phyloP scores from a whole-genome alignment of 2,113 vertebrate species.

The Chunga burmeisteri region DNA sequence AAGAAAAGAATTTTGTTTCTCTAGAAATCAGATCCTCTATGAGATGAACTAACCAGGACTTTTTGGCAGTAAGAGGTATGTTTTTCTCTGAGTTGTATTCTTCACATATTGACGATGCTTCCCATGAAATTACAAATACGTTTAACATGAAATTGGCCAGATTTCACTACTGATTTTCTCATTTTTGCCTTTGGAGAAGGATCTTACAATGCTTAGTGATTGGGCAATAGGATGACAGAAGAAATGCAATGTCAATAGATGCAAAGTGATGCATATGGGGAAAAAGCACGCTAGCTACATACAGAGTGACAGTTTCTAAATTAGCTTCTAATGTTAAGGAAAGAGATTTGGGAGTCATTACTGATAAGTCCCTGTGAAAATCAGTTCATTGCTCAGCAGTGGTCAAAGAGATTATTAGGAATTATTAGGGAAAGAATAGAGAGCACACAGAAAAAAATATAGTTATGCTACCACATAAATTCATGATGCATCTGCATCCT shows the following conservation, averaged over 20 bases:
- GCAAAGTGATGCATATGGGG: not conserved
- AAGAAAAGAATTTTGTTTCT: not conserved
- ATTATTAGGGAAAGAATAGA: not conserved
- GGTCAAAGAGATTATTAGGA: constrained; percentile 14
- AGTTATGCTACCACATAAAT: not conserved
- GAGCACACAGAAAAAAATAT: not conserved
- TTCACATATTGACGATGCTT: constrained; percentile 3
- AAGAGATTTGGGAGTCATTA: not conserved
- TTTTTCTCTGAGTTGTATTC: not conserved
- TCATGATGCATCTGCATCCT: not conserved
- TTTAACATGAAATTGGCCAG: constrained; percentile 20
- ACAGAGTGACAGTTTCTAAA: not conserved
- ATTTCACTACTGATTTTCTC: constrained; percentile 28
- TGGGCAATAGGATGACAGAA: not conserved
- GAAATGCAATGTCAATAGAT: constrained; percentile 32
- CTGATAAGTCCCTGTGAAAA: constrained; percentile 2
- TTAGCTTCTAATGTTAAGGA: not conserved
- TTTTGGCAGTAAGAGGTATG: not conserved
- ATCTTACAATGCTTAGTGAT: constrained; percentile 40
- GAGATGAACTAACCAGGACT: not conserved
- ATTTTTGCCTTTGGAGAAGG: constrained; percentile 17
- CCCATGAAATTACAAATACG: constrained; percentile 6
- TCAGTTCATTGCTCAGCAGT: not conserved
- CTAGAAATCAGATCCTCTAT: not conserved
- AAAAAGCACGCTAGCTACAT: not conserved